phyloP scores from a whole-genome alignment of 2,113 vertebrate genomes.

The Triplophysa rosa region DNA sequence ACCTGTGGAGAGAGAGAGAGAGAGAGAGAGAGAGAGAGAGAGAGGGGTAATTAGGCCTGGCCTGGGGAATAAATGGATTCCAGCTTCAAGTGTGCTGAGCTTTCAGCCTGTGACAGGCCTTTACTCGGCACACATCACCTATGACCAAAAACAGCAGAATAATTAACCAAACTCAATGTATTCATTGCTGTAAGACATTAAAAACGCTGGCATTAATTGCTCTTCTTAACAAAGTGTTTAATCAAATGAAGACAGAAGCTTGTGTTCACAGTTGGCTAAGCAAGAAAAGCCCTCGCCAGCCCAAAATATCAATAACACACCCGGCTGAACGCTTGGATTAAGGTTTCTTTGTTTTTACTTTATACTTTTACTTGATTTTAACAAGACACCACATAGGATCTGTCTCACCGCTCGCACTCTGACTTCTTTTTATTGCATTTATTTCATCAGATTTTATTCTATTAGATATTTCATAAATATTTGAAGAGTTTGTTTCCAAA shows the following conservation, averaged over 20 bases:
- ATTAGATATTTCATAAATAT: too few relatives aligned
- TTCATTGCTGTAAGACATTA: conserved; percentile 86
- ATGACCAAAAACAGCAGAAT: conserved; percentile 78
- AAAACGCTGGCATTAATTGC: conserved; percentile 87
- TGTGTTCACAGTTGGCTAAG: conserved; percentile 56
- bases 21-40: conserved; percentile 63
- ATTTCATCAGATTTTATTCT: too few relatives aligned
- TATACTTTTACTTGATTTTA: too few relatives aligned
- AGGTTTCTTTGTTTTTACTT: conserved; percentile 35
- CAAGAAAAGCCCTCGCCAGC: conserved; percentile 43
- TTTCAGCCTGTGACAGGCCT: conserved; percentile 74
- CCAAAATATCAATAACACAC: conserved; percentile 52
- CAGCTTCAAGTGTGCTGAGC: conserved; percentile 78
- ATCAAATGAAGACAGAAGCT: conserved; percentile 79
- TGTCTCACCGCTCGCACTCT: too few relatives aligned
- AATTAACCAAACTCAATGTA: conserved; percentile 88
- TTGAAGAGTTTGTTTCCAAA: too few relatives aligned
- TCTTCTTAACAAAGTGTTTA: conserved; percentile 81
- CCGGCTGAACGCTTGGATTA: conserved; percentile 30
- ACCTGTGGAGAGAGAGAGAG: conserved; percentile 71
- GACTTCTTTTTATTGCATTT: too few relatives aligned
- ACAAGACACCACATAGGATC: too few relatives aligned
- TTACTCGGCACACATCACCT: conserved; percentile 67
- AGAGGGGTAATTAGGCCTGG: conserved; percentile 85
- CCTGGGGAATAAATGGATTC: conserved; percentile 82